Conservation (phyloP, 1,140 invertebrate species). For the Drosophila erecta region DNA sequence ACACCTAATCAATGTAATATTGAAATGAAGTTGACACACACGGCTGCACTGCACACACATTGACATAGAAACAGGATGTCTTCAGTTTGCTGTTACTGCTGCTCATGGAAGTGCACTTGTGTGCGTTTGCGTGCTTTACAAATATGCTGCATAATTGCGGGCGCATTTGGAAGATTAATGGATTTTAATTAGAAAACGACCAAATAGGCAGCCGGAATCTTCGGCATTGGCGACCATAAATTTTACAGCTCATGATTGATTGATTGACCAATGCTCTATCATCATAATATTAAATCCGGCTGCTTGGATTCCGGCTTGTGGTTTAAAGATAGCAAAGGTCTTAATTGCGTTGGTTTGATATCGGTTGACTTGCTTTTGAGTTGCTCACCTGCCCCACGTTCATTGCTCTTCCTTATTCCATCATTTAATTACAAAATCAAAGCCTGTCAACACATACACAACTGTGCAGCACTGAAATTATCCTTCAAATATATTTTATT, state of each 20-base stretch:
- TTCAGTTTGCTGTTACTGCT: neutral
- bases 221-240: slow-evolving; percentile 34
- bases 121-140: slow-evolving; percentile 20
- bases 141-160: slow-evolving; percentile 65
- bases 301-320: slow-evolving; percentile 7
- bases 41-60: neutral
- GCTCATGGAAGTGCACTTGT: slow-evolving; percentile 9
- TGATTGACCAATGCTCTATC: slow-evolving; percentile 32
- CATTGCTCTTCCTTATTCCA: slow-evolving; percentile 51
- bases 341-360: neutral
- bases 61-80: slow-evolving; percentile 32
- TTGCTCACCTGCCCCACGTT: neutral
- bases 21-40: slow-evolving; percentile 64
- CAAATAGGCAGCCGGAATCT: slow-evolving; percentile 46
- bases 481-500: no score
- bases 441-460: slow-evolving; percentile 61
- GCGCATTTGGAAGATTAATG: slow-evolving; percentile 67
- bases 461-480: neutral
- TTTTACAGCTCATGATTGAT: slow-evolving; percentile 36
- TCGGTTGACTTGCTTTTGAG: neutral
- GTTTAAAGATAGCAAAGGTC: neutral
- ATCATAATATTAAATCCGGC: slow-evolving; percentile 44
- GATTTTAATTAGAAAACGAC: slow-evolving; percentile 74
- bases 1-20: slow-evolving; percentile 76
- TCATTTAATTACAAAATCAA: slow-evolving; percentile 81